These are phyloP conservation scores for Cavia porcellus DNA, from an alignment of 2,113 vertebrate species.

Conservation along the genomic window DNA sequence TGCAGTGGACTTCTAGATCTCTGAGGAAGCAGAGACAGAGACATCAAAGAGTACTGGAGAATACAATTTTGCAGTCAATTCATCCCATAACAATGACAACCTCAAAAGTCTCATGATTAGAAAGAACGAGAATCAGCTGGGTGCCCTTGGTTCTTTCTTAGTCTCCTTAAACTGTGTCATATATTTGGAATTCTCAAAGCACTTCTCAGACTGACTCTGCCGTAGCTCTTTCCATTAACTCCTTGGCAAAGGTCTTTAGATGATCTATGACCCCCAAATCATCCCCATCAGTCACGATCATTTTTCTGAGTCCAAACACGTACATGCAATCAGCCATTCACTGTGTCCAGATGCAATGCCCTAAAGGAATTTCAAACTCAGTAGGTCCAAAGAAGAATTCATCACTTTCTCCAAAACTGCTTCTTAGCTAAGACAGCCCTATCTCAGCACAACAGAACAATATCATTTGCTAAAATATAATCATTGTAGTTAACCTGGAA, in stretches of 20 bases:
- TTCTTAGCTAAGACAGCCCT: background rate
- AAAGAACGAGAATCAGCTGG: background rate
- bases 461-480: background rate
- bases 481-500: background rate
- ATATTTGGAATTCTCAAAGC: background rate
- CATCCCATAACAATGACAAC: background rate
- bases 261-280: background rate
- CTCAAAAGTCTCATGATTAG: background rate
- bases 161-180: background rate
- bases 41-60: background rate
- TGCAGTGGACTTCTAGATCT: background rate
- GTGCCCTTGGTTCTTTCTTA: background rate
- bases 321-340: background rate
- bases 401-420: background rate
- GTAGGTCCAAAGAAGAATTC: background rate
- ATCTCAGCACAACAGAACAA: background rate
- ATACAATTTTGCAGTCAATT: background rate
- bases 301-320: background rate
- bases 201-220: background rate
- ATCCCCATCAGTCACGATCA: background rate
- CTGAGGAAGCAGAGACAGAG: background rate
- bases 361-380: constrained; percentile 11
- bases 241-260: background rate
- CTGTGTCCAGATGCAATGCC: background rate
- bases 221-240: background rate